phyloP scores from a whole-genome alignment of 1,140 invertebrate species.

The Platyura marginata region DNA sequence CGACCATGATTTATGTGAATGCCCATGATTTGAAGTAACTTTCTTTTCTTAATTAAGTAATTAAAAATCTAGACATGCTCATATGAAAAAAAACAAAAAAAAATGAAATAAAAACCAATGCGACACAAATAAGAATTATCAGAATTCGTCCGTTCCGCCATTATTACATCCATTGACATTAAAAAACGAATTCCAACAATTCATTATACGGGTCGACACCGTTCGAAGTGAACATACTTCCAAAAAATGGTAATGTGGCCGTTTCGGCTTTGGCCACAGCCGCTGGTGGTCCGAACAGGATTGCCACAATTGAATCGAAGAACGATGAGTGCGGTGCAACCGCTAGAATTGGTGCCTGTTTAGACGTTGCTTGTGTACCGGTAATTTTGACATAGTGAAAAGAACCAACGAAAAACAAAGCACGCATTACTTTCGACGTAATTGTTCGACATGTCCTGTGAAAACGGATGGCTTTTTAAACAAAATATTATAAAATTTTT shows the following conservation, averaged over 20 bases:
- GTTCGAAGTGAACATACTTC: conserved; percentile 38
- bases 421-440: conserved; percentile 32
- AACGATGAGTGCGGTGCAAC: conserved; percentile 81
- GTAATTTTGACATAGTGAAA: conserved; percentile 56
- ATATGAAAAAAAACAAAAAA: too few species aligned
- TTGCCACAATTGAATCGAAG: conserved; percentile 70
- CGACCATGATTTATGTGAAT: too few species aligned
- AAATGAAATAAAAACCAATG: too few species aligned
- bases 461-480: neutral
- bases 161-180: neutral
- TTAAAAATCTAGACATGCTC: too few species aligned
- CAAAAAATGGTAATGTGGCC: conserved; percentile 61
- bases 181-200: too few species aligned
- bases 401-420: conserved; percentile 58
- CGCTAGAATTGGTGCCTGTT: conserved; percentile 69
- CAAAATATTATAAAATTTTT: too few species aligned
- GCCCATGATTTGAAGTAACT: too few species aligned
- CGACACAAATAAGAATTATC: too few species aligned
- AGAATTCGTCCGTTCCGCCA: neutral
- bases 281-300: conserved; percentile 61
- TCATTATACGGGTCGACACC: neutral
- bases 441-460: conserved; percentile 14
- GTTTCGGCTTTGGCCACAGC: conserved; percentile 76
- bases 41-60: too few species aligned
- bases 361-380: conserved; percentile 38